Percentiles rank a stretch among this genome's conserved stretches.
Conservation (phyloP, 2,113 vertebrate genomes). For the Callipepla squamata region DNA sequence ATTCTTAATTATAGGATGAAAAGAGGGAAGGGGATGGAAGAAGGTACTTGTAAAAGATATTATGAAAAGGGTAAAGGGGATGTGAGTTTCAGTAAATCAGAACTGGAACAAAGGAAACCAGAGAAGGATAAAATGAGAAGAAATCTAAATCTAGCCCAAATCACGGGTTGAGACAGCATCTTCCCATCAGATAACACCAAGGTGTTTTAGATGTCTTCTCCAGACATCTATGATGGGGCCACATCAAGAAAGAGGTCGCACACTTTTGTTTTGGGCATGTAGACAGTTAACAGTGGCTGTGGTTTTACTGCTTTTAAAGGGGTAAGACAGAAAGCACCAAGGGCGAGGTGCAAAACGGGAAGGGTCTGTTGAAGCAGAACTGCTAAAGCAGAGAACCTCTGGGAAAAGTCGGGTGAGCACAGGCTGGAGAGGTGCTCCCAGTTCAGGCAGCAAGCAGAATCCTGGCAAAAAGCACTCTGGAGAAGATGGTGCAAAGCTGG, state of each 20-base stretch:
- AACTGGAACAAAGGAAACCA: not conserved
- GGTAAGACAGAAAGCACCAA: not conserved
- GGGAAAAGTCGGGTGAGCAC: not conserved
- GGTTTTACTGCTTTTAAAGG: not conserved
- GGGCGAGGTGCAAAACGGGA: not conserved
- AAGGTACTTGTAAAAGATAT: rapidly evolving
- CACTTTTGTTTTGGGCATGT: too few species aligned
- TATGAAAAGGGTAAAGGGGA: not conserved
- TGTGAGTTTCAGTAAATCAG: not conserved
- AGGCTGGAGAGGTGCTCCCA: not conserved
- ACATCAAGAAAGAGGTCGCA: not conserved
- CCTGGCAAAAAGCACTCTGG: not conserved
- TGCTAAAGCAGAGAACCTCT: not conserved
- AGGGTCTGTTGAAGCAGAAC: not conserved
- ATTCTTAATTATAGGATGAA: rapidly evolving
- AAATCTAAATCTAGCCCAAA: not conserved
- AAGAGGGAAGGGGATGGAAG: not conserved
- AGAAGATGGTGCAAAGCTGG: not conserved
- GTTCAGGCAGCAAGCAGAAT: rapidly evolving
- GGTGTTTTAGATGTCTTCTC: too few species aligned
- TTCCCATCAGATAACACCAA: not conserved
- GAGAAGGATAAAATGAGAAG: not conserved
- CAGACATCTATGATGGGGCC: not conserved
- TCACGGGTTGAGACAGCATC: not conserved
- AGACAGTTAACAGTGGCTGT: not conserved